Evolutionary conservation across 2,888 invertebrate species (phyloP), one percentile per base, ranked within the genome.

Genomic region (Pachymerium ferrugineum): DNA sequence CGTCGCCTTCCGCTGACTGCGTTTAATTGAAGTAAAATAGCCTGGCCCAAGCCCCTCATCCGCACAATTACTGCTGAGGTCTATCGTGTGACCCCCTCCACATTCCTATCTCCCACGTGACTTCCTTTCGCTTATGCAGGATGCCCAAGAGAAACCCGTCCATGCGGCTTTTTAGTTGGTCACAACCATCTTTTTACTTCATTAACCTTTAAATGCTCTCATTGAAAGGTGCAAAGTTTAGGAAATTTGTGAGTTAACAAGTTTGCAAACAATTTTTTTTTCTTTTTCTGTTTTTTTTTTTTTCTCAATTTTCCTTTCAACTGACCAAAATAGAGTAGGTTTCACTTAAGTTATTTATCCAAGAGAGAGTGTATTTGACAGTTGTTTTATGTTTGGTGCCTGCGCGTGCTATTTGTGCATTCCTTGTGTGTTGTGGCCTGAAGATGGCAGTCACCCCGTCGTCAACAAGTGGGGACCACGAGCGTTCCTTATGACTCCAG

Each of bases 1-100:
- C 62, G 62, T 62, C 62, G 62, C 62, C 62, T 62, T 62, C 62
- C 62, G 62, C 62, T 62, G 62, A 62, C 62, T 62, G 62, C 62
- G 62, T 62, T 62, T 62, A 62, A 62, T 62, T 62, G 62, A 62
- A 62, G 62, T 62, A 62, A 62, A 62, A 62, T 62, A 62, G 62
- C 62, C 62, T 62, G 62, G 62, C 62, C 62, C 62, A 62, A 62
- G 62, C 62, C 62, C 25, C 62, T 62, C 62, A 62, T 62, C 62
- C 62, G 62, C 62, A 62, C 62, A 62, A 62, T 62, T 62, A 62
- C 62, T 25, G 62, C 62, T 62, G 62, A 62, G 62, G 62, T 62
- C 62, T 62, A 28, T 62, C 62, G 62, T 62, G 62, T 62, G 62
- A 62, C 25, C 62, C 62, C 28, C 62, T 62, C 62, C 62, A 62